Percentiles rank a stretch among this genome's conserved stretches.
Evolutionary conservation across 2,113 vertebrate species (phyloP).

Genomic region (Herpetotheres cachinnans): DNA sequence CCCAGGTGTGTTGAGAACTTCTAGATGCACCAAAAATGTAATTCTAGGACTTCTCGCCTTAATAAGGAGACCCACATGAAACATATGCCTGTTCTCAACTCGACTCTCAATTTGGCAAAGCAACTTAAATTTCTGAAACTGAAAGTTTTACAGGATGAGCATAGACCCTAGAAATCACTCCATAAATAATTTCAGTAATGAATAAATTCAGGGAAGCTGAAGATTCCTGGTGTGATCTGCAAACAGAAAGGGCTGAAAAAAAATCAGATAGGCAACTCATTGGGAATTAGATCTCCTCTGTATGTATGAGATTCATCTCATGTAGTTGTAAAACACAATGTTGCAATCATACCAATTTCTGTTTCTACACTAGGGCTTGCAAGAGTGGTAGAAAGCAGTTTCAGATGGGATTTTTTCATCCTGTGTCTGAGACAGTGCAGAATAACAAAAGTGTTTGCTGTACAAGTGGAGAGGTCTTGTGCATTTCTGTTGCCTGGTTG

Average conservation of each 20-base stretch:
- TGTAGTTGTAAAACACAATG: neutral
- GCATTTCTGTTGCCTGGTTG: neutral
- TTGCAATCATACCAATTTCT: constrained; percentile 2
- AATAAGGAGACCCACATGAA: neutral
- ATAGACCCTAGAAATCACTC: neutral
- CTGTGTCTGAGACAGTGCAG: neutral
- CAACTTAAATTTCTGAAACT: neutral
- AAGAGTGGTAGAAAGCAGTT: neutral
- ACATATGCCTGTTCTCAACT: neutral
- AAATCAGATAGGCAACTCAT: neutral
- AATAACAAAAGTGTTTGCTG: neutral
- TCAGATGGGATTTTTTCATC: neutral
- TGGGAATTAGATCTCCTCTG: neutral
- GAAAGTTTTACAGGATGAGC: neutral
- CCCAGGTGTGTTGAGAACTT: neutral
- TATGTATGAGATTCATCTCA: neutral
- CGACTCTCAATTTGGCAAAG: neutral
- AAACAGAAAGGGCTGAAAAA: neutral
- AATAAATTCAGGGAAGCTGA: neutral
- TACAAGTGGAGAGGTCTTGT: neutral
- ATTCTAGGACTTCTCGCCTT: neutral
- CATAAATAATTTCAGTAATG: neutral
- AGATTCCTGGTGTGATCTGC: neutral
- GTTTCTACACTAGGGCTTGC: neutral
- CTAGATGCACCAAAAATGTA: neutral